Base-by-base conservation (phyloP, 2,888 invertebrate genomes). In the Nomada ferruginata region DNA sequence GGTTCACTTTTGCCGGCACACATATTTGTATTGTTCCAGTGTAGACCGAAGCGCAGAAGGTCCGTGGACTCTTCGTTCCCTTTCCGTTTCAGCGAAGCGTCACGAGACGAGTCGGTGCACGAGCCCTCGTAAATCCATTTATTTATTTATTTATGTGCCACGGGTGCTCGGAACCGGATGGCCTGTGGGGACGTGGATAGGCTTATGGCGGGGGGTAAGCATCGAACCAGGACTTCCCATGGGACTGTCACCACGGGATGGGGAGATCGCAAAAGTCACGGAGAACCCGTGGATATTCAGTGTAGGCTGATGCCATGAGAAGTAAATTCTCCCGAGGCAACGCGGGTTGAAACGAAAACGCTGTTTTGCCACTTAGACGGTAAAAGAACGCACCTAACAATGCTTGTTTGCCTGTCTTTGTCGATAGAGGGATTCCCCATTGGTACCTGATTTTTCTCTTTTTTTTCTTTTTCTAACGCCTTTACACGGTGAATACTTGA, bases 71-170 rank as follows among this genome's bases (percentile, higher is more conserved):
- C 70, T 82, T 68, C 70, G 66, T 59, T 80, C 84, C 79, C 76
- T 29, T 81, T 71, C 85, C 85, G 79, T 76, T 47, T 79, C 80
- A 87, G 80, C 82, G 85, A 77, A 77, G 74, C 85, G 82, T 86
- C 65, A 76, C 83, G 80, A 76, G 79, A 79, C 63, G 82, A 84
- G 80, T 60, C 79, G 65, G 64, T 75, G 74, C 65, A 20, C 57
- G 70, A 74, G 78, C 81, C 80, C 88, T 88, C 90, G 92, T 91
- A 93, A 93, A 93, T 93, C 92, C 93, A 93, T 93, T 93, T 93
- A 93, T 93, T 93, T 93, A 93, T 93, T 93, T 93, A 93, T 93
- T 93, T 93, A 93, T 93, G 92, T 93, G 89, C 90, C 84, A 91
- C 90, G 89, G 91, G 91, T 89, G 90, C 87, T 86, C 74, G 82